These are phyloP conservation scores for Sebastes nivosus DNA, from an alignment of 2,797 vertebrate species.

Conservation along the genomic window DNA sequence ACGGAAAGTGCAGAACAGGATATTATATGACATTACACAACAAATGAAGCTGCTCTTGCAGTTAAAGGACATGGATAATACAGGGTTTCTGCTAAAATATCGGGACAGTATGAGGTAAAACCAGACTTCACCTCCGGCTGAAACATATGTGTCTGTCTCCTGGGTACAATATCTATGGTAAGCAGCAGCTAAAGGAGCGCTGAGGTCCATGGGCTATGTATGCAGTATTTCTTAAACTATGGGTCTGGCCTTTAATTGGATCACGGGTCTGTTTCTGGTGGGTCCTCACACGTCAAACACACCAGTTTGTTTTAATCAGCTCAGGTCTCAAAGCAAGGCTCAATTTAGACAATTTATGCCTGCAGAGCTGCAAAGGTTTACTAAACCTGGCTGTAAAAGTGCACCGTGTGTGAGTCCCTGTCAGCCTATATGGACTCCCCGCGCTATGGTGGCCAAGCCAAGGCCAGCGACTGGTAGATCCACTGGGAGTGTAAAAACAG, in stretches of 20 bases:
- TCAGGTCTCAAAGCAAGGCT: slow-evolving; percentile 70
- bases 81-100: slow-evolving; percentile 14
- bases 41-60: background rate
- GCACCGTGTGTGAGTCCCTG: slow-evolving; percentile 60
- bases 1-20: background rate
- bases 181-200: slow-evolving; percentile 29
- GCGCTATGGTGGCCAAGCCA: slow-evolving; percentile 68
- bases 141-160: slow-evolving; percentile 44
- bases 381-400: slow-evolving; percentile 67
- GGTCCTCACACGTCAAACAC: slow-evolving; percentile 73
- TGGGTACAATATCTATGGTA: slow-evolving; percentile 41
- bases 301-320: slow-evolving; percentile 79
- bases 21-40: background rate
- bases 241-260: slow-evolving; percentile 68
- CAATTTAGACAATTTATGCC: slow-evolving; percentile 76
- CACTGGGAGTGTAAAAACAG: slow-evolving; percentile 78
- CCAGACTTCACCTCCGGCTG: slow-evolving; percentile 28
- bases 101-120: slow-evolving; percentile 22
- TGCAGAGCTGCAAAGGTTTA: slow-evolving; percentile 64
- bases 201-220: slow-evolving; percentile 21
- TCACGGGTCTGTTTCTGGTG: slow-evolving; percentile 72
- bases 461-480: slow-evolving; percentile 74
- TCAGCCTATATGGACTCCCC: slow-evolving; percentile 58
- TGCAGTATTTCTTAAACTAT: slow-evolving; percentile 56
- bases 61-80: slow-evolving; percentile 3